These are phyloP conservation scores for Euleptes europaea DNA, from an alignment of 2,113 vertebrate genomes.

Conservation along the genomic window DNA sequence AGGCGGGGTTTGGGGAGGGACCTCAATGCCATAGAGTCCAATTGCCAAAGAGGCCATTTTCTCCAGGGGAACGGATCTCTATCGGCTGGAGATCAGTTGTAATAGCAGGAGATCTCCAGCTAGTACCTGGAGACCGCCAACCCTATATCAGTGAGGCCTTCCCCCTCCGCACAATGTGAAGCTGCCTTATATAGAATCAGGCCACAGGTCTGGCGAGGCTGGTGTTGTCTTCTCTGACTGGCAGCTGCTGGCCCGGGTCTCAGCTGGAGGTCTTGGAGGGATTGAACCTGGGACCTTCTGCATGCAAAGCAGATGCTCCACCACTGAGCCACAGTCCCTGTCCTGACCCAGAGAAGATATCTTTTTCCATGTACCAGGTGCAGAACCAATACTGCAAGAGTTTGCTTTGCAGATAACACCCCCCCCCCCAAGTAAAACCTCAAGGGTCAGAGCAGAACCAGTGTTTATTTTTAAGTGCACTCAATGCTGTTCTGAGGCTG, in stretches of 20 bases:
- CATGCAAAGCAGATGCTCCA: neutral
- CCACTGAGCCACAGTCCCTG: neutral
- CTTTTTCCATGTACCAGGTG: neutral
- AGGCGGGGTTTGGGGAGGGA: no score
- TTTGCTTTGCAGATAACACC: neutral
- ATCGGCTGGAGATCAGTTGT: no score
- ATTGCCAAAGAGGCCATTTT: no score
- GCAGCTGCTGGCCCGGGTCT: neutral
- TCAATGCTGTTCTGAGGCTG: constrained; percentile 20
- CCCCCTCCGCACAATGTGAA: no score
- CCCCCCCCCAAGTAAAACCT: neutral
- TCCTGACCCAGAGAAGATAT: neutral
- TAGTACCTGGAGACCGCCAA: no score
- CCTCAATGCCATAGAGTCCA: no score
- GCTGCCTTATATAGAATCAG: no score
- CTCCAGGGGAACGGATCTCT: no score
- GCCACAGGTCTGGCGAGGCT: no score
- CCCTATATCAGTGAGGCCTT: no score
- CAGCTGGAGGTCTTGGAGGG: neutral
- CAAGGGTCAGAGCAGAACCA: constrained; percentile 25
- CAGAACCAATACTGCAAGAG: neutral
- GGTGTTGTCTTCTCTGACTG: no score
- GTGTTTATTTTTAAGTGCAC: constrained; percentile 5
- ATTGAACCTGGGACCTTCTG: neutral
- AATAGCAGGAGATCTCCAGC: no score